Conservation (phyloP, 2,113 vertebrate species). For the Xiphorhynchus elegans region DNA sequence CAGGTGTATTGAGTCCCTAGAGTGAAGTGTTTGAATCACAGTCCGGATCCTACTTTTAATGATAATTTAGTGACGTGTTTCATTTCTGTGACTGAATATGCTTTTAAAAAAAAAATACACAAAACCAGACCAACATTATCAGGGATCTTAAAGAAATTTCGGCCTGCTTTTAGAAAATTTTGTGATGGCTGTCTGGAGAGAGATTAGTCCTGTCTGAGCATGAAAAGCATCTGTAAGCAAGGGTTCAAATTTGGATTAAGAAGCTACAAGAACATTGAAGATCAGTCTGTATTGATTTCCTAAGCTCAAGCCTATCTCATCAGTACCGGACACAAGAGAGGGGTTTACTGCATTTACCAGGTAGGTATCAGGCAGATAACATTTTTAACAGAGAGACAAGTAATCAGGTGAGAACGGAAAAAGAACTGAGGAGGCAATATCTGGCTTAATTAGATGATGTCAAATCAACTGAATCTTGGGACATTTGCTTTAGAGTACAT, state of each 20-base stretch:
- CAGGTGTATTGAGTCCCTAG: neutral
- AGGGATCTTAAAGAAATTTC: neutral
- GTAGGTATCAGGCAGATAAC: neutral
- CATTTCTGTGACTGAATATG: neutral
- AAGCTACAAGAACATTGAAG: neutral
- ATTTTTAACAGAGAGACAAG: neutral
- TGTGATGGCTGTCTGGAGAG: neutral
- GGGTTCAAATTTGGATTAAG: neutral
- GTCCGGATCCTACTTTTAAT: neutral
- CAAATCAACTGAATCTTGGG: neutral
- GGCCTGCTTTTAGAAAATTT: neutral
- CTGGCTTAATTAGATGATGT: neutral
- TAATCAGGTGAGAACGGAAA: neutral
- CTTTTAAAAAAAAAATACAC: neutral
- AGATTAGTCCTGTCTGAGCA: neutral
- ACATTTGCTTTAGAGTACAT: neutral
- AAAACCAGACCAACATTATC: fast-evolving
- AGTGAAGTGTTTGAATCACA: neutral
- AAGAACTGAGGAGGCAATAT: neutral
- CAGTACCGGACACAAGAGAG: neutral
- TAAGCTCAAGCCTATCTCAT: neutral
- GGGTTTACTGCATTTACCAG: neutral
- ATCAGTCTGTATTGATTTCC: neutral
- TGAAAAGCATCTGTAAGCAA: neutral
- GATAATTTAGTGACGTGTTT: neutral